These are phyloP conservation scores for Tenualosa thibaudeaui DNA, from an alignment of 2,797 vertebrate species.

Conservation along the genomic window DNA sequence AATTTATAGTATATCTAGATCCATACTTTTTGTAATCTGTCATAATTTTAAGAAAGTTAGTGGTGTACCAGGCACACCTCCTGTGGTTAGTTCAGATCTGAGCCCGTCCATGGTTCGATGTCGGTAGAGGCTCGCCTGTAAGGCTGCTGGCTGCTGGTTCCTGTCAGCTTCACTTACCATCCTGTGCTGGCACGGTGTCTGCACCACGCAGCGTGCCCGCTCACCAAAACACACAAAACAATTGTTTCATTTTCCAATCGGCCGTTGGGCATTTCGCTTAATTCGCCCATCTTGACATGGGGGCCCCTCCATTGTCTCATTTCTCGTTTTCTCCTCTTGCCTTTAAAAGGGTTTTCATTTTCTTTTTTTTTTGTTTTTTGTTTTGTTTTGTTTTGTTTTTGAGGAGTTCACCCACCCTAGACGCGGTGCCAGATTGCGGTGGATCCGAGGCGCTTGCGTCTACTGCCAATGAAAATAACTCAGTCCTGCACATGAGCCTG, in stretches of 20 bases:
- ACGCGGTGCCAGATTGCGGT: constrained; percentile 32
- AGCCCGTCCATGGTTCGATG: background rate
- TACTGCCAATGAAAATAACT: constrained; percentile 50
- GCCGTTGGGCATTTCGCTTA: constrained; percentile 5
- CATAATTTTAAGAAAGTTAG: background rate
- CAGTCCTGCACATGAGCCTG: constrained; percentile 37
- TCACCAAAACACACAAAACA: background rate
- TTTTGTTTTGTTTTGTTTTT: constrained; percentile 17
- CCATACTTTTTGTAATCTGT: background rate
- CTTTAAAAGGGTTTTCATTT: background rate
- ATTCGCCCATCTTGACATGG: background rate
- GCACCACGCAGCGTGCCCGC: background rate
- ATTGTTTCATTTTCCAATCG: constrained; percentile 11
- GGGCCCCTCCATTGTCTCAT: constrained; percentile 1
- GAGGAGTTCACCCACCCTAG: constrained; percentile 25
- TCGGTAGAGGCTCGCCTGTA: background rate
- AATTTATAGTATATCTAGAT: background rate
- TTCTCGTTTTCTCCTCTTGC: background rate
- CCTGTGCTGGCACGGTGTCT: background rate
- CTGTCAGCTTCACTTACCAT: constrained; percentile 1
- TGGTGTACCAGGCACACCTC: background rate
- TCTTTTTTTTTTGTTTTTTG: background rate
- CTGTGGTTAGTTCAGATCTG: background rate
- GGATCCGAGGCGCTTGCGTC: constrained; percentile 34
- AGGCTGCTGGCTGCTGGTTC: background rate